These are phyloP conservation scores for Tridacna gigas DNA, from an alignment of 2,888 invertebrate genomes.

Conservation along the genomic window DNA sequence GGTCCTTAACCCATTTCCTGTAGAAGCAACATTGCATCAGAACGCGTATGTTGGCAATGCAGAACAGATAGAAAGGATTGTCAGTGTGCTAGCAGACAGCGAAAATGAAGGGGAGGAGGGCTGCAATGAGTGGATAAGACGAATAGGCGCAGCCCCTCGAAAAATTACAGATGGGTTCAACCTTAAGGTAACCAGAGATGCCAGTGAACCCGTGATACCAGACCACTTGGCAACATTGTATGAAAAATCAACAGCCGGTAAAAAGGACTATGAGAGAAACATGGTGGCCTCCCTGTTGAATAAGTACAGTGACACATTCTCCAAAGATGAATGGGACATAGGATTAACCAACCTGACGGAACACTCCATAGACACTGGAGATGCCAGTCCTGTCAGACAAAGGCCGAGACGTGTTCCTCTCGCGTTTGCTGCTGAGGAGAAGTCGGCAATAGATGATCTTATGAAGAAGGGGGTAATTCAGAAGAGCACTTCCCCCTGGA, in stretches of 20 bases:
- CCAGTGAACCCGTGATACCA: neutral
- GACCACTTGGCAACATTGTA: constrained; percentile 3
- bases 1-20: constrained; percentile 32
- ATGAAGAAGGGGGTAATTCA: constrained; percentile 37
- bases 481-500: constrained; percentile 37
- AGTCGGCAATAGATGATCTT: constrained; percentile 35
- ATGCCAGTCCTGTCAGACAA: constrained; percentile 44
- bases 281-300: constrained; percentile 19
- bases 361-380: constrained; percentile 27
- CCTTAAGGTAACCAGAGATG: neutral
- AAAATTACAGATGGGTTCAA: neutral
- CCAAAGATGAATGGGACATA: constrained; percentile 31
- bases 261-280: neutral
- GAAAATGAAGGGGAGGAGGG: neutral
- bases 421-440: constrained; percentile 38
- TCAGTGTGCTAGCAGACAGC: neutral
- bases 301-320: constrained; percentile 24
- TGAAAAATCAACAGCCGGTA: neutral
- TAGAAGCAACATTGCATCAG: constrained; percentile 8
- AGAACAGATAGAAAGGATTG: constrained; percentile 24
- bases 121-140: neutral
- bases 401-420: constrained; percentile 37
- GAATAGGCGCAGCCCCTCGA: neutral
- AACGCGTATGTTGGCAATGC: constrained; percentile 36
- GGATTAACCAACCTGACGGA: constrained; percentile 35